These are phyloP conservation scores for Cheilosia grossa DNA, from an alignment of 2,888 invertebrate species.

Conservation along the genomic window DNA sequence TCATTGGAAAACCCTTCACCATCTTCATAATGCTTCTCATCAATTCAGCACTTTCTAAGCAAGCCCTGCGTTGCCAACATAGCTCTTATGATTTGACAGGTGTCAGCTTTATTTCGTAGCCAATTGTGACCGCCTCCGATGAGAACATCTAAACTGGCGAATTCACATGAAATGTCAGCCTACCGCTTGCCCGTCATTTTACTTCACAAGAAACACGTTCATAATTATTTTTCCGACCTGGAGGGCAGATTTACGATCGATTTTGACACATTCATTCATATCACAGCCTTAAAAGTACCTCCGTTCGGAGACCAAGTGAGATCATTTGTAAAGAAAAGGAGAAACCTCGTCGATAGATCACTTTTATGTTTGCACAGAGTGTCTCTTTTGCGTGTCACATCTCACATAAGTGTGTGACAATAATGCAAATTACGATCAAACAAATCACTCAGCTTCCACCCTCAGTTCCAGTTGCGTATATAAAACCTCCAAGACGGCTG, in stretches of 20 bases:
- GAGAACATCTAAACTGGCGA: conserved; percentile 15
- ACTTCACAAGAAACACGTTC: not conserved
- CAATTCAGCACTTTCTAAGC: too few species aligned
- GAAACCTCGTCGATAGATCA: conserved; percentile 52
- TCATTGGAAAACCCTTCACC: too few species aligned
- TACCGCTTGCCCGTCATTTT: not conserved
- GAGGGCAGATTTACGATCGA: conserved; percentile 30
- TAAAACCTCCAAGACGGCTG: conserved; percentile 3
- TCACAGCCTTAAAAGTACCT: conserved; percentile 9
- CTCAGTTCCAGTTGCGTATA: conserved; percentile 12
- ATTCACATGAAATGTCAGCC: conserved; percentile 16
- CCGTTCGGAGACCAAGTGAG: conserved; percentile 5
- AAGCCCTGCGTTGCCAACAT: too few species aligned
- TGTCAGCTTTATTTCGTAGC: not conserved
- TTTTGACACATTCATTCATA: conserved; percentile 45
- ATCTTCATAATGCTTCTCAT: too few species aligned
- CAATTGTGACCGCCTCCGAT: conserved; percentile 14
- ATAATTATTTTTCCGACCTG: conserved; percentile 8
- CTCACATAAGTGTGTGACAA: conserved; percentile 58
- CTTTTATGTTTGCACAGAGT: conserved; percentile 54
- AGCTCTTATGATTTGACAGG: not conserved
- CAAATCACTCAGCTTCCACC: conserved; percentile 67
- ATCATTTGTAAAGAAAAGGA: conserved; percentile 23
- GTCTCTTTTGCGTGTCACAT: conserved; percentile 51
- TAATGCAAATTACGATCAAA: conserved; percentile 68